Conservation (phyloP, 2,888 invertebrate genomes). For the Cosmorhoe ocellata region DNA sequence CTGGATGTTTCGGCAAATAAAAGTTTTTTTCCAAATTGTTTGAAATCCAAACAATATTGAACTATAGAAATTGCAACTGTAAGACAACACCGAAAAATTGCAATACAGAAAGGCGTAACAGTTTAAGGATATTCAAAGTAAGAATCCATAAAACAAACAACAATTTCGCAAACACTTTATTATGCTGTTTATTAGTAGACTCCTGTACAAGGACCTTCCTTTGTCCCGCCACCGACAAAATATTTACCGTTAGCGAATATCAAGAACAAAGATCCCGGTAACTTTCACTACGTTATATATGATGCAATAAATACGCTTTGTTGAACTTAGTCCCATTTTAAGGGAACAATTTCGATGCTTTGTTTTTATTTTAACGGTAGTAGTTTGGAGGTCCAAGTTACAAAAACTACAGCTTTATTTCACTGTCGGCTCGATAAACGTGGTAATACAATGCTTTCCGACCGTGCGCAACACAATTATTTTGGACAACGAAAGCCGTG, state of each 20-base stretch:
- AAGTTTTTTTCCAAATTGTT: no score
- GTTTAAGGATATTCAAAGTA: conserved; percentile 40
- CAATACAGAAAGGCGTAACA: conserved; percentile 32
- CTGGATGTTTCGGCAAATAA: no score
- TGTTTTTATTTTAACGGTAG: conserved; percentile 77
- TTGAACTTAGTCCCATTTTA: conserved; percentile 49
- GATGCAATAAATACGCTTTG: conserved; percentile 71
- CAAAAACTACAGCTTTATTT: conserved; percentile 67
- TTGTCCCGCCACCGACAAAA: conserved; percentile 53
- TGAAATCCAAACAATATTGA: not conserved
- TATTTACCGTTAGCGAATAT: conserved; percentile 68
- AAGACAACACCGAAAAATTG: conserved; percentile 26
- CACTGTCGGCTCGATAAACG: conserved; percentile 62
- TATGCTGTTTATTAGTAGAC: conserved; percentile 59
- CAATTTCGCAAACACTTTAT: conserved; percentile 69
- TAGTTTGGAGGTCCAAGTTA: conserved; percentile 61
- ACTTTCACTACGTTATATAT: conserved; percentile 80
- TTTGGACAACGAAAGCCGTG: conserved; percentile 62
- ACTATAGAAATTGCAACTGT: not conserved
- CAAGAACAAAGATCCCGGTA: conserved; percentile 57
- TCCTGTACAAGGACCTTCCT: conserved; percentile 62
- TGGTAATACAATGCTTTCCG: conserved; percentile 51
- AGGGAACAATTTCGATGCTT: conserved; percentile 50
- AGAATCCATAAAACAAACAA: conserved; percentile 46
- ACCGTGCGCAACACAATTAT: conserved; percentile 63